Conservation (phyloP, 1,140 invertebrate species). For the Cyclina sinensis region DNA sequence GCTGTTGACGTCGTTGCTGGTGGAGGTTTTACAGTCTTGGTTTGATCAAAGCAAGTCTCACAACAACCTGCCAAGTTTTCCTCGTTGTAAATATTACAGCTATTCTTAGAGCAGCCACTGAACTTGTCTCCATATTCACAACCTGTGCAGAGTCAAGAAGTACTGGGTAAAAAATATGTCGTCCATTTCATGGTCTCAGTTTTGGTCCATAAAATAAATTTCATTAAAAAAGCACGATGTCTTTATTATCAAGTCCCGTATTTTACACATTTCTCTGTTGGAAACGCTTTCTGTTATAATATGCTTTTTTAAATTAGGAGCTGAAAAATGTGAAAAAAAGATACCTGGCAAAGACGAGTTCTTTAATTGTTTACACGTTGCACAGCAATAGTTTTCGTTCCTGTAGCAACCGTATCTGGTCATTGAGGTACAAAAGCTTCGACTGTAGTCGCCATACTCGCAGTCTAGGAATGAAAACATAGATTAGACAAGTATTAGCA, state of each 20-base stretch:
- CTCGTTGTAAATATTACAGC: not conserved
- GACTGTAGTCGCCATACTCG: conserved; percentile 13
- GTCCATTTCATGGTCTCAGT: too few relatives aligned
- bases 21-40: not conserved
- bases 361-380: conserved; percentile 7
- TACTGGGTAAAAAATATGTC: too few relatives aligned
- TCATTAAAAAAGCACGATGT: too few relatives aligned
- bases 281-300: too few relatives aligned
- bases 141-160: conserved; percentile 10
- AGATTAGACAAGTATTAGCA: too few relatives aligned
- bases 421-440: conserved; percentile 17
- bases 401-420: conserved; percentile 23
- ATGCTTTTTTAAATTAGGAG: too few relatives aligned
- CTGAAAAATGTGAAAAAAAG: not conserved
- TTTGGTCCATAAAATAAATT: too few relatives aligned
- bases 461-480: conserved; percentile 2
- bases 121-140: conserved; percentile 57
- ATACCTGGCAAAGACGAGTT: not conserved
- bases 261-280: too few relatives aligned
- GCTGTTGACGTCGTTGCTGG: not conserved
- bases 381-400: conserved; percentile 54
- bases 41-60: conserved; percentile 12
- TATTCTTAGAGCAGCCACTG: not conserved
- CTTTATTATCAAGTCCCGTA: too few relatives aligned
- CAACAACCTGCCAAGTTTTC: not conserved